Base-by-base conservation (phyloP, 2,113 vertebrate species). In the Macquaria australasica region DNA sequence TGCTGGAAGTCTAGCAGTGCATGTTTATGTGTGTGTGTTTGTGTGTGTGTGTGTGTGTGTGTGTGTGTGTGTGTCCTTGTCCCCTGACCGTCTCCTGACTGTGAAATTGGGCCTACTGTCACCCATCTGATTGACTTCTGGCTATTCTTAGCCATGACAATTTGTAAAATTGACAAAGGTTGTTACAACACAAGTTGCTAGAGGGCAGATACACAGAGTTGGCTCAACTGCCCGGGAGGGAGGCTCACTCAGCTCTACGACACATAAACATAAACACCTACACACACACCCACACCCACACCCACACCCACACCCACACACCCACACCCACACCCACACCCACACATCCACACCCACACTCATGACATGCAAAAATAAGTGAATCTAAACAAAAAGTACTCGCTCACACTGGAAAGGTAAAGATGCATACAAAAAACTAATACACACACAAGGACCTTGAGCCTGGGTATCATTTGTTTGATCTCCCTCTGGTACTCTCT, bases 111-210 rank as follows among this genome's bases (percentile, higher is more conserved):
- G 23, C 66, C 43, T 31, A 59, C 56, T 83, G 77, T 88, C 85
- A 87, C 72, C 73, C 50, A 59, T 86, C 88, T 90, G 88, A 94
- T 88, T 90, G 91, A 91, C 86, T 85, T 72, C 41, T 28, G 15
- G 74, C 86, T 93, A 93, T 92, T 91, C 81, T 92, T 89, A 91
- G 83, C 83, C 11, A 23, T 77, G 51, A 78, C 87, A 82, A 89
- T 91, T 93, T 92, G 80, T 92, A 86, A 88, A 87, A 90, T 89
- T 89, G 87, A 90, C 81, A 85, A 84, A 53, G 77, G 78, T 86
- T 81, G 84, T 87, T 85, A 86, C 81, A 79, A 82, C 79, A 78
- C 59, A 81, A 90, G 88, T 78, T n/a, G 70, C 86, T 86, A 72
- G 67, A 90, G 85, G 86, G 89, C 87, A 85, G 15, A 67, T 63